These are phyloP conservation scores for Pogonocichla stellata DNA, from an alignment of 2,113 vertebrate species.

Conservation along the genomic window DNA sequence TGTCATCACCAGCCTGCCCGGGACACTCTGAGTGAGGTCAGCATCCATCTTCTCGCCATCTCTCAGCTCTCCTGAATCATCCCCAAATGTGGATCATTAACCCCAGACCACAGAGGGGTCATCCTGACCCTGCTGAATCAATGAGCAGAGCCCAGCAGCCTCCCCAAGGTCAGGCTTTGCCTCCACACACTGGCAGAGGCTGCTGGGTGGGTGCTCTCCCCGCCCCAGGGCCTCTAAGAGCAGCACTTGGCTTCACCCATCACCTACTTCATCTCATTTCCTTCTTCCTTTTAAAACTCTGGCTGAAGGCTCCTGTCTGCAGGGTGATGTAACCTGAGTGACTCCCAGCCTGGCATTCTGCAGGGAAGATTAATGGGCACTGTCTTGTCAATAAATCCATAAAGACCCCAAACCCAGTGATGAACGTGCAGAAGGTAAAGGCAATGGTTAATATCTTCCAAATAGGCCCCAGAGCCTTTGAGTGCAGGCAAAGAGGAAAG, in stretches of 20 bases:
- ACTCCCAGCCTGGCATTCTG: slow-evolving; percentile 32
- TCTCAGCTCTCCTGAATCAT: fast-evolving
- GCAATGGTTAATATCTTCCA: slow-evolving; percentile 61
- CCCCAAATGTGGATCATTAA: background rate
- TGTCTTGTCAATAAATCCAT: slow-evolving; percentile 68
- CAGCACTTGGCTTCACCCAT: background rate
- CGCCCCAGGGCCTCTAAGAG: background rate
- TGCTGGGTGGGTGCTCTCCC: background rate
- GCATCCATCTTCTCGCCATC: fast-evolving
- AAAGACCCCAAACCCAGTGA: slow-evolving; percentile 7
- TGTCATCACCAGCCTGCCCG: fast-evolving
- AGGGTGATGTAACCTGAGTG: slow-evolving; percentile 17
- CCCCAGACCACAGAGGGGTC: background rate
- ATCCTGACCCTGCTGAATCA: background rate
- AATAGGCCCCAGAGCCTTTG: slow-evolving; percentile 61
- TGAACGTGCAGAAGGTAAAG: slow-evolving; percentile 28
- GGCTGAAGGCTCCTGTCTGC: background rate
- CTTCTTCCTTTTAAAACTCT: background rate
- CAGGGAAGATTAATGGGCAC: slow-evolving; percentile 48
- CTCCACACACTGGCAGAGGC: background rate
- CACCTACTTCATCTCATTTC: background rate
- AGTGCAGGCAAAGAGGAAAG: slow-evolving; percentile 48
- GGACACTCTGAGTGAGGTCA: fast-evolving
- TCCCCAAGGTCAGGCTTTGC: background rate
- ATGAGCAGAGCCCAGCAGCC: background rate